Conservation (phyloP, 2,888 invertebrate genomes). For the Philonicus albiceps region DNA sequence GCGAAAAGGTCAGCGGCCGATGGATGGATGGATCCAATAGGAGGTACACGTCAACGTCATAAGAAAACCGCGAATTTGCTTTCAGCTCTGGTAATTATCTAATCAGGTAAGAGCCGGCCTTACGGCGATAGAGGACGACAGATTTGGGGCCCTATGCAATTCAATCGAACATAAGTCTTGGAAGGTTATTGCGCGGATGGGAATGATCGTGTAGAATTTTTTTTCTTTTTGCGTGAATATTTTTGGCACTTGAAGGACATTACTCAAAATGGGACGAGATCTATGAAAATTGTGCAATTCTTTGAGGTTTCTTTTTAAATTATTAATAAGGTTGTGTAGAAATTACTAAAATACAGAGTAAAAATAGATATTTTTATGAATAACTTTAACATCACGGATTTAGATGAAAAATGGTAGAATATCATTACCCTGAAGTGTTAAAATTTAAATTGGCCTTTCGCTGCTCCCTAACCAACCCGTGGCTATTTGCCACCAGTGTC, state of each 20-base stretch:
- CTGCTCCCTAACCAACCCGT: no score
- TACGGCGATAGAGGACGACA: neutral
- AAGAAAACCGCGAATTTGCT: neutral
- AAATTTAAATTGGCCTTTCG: no score
- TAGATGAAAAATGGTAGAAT: no score
- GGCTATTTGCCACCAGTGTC: no score
- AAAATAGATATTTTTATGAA: no score
- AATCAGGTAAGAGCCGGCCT: neutral
- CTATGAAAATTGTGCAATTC: neutral
- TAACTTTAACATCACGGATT: no score
- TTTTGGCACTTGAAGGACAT: neutral
- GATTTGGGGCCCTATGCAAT: neutral
- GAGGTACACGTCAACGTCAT: neutral
- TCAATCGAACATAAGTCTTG: neutral
- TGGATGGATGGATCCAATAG: neutral
- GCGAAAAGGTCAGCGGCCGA: neutral
- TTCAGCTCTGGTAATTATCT: neutral
- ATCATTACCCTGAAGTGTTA: no score
- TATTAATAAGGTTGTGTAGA: neutral
- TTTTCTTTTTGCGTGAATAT: neutral
- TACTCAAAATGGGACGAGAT: neutral
- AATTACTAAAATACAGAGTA: no score
- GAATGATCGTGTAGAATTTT: neutral
- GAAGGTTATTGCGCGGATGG: neutral
- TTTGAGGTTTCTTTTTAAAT: neutral